Conservation (phyloP, 2,113 vertebrate genomes). For the Triplophysa dalaica region DNA sequence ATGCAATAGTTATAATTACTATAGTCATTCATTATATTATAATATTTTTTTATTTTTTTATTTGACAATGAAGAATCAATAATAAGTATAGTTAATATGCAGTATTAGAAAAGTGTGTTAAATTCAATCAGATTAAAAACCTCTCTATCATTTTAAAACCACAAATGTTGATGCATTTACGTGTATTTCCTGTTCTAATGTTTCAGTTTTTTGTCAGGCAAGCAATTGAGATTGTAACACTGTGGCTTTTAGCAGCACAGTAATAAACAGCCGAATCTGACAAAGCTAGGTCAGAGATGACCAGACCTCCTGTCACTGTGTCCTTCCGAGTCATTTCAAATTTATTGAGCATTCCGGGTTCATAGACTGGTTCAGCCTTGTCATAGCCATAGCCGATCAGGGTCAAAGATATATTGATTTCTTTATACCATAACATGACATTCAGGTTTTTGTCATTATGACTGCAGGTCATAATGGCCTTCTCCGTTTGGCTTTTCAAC, state of each 20-base stretch:
- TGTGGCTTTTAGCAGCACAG: conserved; percentile 64
- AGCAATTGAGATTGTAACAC: conserved; percentile 41
- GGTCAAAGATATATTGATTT: neutral
- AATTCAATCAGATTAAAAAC: neutral
- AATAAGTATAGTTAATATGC: too few relatives aligned
- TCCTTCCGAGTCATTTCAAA: conserved; percentile 8
- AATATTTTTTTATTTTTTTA: too few relatives aligned
- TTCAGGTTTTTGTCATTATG: conserved; percentile 36
- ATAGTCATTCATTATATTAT: too few relatives aligned
- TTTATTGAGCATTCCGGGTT: neutral
- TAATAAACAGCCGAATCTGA: conserved; percentile 67
- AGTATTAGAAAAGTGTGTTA: too few relatives aligned
- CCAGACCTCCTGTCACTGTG: conserved; percentile 52
- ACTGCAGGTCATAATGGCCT: conserved; percentile 36
- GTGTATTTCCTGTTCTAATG: conserved; percentile 51
- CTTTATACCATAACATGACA: conserved; percentile 53
- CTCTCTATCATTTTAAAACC: neutral
- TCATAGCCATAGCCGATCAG: conserved; percentile 47
- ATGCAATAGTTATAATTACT: too few relatives aligned
- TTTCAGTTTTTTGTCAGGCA: conserved; percentile 34
- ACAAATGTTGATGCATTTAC: neutral
- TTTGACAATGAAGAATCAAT: too few relatives aligned
- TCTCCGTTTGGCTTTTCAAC: neutral
- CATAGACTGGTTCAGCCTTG: neutral
- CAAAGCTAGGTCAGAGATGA: neutral